Evolutionary conservation across 2,888 invertebrate species (phyloP).

Genomic region (Leptinotarsa peninsularis): DNA sequence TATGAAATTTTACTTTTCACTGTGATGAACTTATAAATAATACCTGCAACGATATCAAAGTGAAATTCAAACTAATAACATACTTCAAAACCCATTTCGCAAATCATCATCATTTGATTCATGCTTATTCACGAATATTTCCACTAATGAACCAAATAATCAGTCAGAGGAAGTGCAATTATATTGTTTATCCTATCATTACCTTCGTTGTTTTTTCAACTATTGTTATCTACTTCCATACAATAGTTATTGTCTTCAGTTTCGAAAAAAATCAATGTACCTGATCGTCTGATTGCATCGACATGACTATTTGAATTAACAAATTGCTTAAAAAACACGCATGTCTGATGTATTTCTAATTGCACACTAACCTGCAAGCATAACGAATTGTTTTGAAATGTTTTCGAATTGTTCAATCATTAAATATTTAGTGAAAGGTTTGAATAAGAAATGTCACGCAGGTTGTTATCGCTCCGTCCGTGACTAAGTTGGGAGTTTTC

Average conservation of each 20-base stretch:
- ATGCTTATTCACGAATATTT: neutral
- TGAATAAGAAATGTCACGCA: no score
- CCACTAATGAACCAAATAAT: neutral
- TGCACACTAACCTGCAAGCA: neutral
- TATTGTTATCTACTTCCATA: neutral
- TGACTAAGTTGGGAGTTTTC: no score
- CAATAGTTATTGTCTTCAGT: conserved; percentile 4
- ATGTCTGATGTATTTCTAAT: conserved; percentile 5
- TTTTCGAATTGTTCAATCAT: neutral
- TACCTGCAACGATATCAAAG: no score
- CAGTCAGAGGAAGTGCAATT: conserved; percentile 1
- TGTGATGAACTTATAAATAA: no score
- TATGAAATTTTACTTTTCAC: no score
- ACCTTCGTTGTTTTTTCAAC: neutral
- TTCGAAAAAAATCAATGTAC: neutral
- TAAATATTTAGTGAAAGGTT: no score
- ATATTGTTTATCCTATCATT: neutral
- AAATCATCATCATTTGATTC: no score
- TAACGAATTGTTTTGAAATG: neutral
- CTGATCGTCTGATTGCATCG: conserved; percentile 1
- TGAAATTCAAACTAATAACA: no score
- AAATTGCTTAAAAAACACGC: neutral
- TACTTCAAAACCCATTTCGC: no score
- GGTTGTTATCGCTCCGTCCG: no score
- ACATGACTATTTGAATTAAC: neutral